Evolutionary conservation across 2,797 vertebrate species (phyloP), one percentile per base, ranked within the genome.

Genomic region (Eulemur mongoz): DNA sequence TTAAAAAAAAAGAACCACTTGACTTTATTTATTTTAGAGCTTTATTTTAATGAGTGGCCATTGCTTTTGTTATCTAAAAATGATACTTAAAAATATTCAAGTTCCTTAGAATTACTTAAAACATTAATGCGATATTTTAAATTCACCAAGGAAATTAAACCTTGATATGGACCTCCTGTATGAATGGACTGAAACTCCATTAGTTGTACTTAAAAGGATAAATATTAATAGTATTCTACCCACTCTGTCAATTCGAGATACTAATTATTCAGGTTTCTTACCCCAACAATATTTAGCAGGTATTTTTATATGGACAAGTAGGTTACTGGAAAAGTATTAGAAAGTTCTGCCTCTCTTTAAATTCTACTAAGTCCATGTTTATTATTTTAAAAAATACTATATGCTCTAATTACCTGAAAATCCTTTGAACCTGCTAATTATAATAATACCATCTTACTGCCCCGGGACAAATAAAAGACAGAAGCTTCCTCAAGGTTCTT

Each of bases 241-340:
- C 22, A 83, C 52, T 93, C 45, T 83, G 48, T 70, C 59, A 69
- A n/a, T 80, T 86, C 54, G 94, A 93, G 73, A 35, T 72, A 72
- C 67, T 76, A 82, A 97, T 95, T 67, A 84, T 91, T 85, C 78
- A 92, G 52, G 54, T 86, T 94, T 89, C 90, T 93, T 95, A 43
- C 57, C 63, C 27, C 92, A 94, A 75, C 73, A 81, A 35, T 52
- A 30, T 63, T 93, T 94, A 78, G 43, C 67, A 81, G 30, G 45
- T 86, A 72, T 65, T 93, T 94, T 67, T 63, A 75, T 76, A 85
- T 85, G 70, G 78, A 92, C 25, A 94, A 92, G 78, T 69, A 95
- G 81, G 18, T 92, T 94, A 78, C 63, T 93, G 73, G 30, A 89
- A 95, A 93, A 78, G 1, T 90, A 72, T 65, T 40, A 69, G 72